Evolutionary conservation across 2,797 vertebrate species (phyloP).

Genomic region (Enteromius treurensis): DNA sequence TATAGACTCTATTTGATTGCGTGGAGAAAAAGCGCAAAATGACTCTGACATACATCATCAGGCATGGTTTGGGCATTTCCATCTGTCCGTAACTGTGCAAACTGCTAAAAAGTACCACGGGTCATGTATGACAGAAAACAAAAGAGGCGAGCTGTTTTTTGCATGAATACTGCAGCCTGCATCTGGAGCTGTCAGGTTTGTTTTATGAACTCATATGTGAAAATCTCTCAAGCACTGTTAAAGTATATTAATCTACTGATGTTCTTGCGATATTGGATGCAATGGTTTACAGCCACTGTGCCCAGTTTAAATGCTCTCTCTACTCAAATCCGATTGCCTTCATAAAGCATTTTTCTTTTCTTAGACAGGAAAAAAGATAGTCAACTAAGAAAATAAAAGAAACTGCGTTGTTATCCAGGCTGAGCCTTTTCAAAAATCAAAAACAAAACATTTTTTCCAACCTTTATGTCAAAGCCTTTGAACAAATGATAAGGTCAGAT

Average conservation of each 20-base stretch:
- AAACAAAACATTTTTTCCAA: constrained; percentile 54
- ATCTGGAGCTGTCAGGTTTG: constrained; percentile 48
- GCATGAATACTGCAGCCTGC: constrained; percentile 32
- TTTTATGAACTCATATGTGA: constrained; percentile 52
- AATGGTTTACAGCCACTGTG: constrained; percentile 36
- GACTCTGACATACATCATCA: constrained; percentile 8
- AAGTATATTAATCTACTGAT: constrained; percentile 46
- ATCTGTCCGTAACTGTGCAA: constrained; percentile 23
- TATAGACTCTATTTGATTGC: neutral
- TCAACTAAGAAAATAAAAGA: constrained; percentile 14
- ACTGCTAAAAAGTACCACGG: constrained; percentile 11
- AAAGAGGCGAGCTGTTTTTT: constrained; percentile 7
- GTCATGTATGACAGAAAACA: constrained; percentile 44
- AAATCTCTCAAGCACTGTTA: constrained; percentile 53
- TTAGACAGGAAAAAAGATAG: constrained; percentile 1
- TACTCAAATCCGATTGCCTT: constrained; percentile 36
- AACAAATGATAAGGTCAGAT: constrained; percentile 63
- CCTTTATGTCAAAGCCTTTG: constrained; percentile 61
- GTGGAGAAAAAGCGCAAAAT: constrained; percentile 1
- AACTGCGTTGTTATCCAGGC: neutral
- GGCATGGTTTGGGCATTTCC: constrained; percentile 34
- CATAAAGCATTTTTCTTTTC: constrained; percentile 29
- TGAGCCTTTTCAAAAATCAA: neutral
- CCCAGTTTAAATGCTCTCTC: constrained; percentile 30
- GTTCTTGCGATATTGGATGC: constrained; percentile 40